Evolutionary conservation across 2,888 invertebrate genomes (phyloP).

Genomic region (Epiblema foenella): DNA sequence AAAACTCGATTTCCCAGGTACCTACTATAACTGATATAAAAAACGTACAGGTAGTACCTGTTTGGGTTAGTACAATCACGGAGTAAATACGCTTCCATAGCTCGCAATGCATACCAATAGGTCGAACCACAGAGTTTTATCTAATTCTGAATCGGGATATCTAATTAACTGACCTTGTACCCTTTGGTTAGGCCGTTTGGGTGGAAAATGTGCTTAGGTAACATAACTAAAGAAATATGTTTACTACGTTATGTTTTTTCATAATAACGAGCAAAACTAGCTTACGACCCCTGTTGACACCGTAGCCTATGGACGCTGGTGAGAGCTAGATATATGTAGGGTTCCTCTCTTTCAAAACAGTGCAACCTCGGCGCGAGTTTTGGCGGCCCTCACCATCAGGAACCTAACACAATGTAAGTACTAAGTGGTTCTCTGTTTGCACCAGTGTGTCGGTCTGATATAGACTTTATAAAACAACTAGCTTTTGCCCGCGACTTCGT

Average conservation of each 20-base stretch:
- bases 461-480: too few relatives aligned
- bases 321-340: too few relatives aligned
- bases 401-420: too few relatives aligned
- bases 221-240: conserved; percentile 1
- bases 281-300: too few relatives aligned
- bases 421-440: too few relatives aligned
- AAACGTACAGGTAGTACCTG: neutral
- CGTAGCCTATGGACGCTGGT: too few relatives aligned
- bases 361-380: too few relatives aligned
- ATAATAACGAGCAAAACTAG: neutral
- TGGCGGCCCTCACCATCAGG: too few relatives aligned
- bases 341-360: too few relatives aligned
- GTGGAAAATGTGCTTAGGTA: conserved; percentile 2
- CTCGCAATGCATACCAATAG: conserved; percentile 18
- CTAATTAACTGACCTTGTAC: conserved; percentile 21
- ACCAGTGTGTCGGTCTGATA: too few relatives aligned
- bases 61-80: conserved; percentile 7
- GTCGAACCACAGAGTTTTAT: conserved; percentile 17
- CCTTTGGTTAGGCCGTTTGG: conserved; percentile 25
- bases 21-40: neutral
- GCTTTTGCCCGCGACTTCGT: too few relatives aligned
- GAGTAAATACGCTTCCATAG: neutral
- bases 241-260: conserved; percentile 3
- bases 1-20: too few relatives aligned
- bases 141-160: conserved; percentile 37